Percentiles rank a stretch among this genome's conserved stretches.
Evolutionary conservation across 2,113 vertebrate genomes (phyloP).

Genomic region (Athene cunicularia): DNA sequence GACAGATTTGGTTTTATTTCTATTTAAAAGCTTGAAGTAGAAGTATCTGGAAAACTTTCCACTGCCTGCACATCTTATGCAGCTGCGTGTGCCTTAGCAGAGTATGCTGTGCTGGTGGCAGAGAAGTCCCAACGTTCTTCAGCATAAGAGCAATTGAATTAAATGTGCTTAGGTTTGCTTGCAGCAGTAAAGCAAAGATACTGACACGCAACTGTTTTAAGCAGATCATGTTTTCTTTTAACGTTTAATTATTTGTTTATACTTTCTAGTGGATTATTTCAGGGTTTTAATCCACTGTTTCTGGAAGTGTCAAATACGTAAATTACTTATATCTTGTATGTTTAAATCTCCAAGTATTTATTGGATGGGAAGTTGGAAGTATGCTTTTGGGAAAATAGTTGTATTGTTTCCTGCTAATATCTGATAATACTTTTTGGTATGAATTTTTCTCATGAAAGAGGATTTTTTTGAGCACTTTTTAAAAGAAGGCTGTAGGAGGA

Average conservation of each 20-base stretch:
- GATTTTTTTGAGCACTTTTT: neutral
- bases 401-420: neutral
- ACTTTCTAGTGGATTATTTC: neutral
- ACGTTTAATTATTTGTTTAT: neutral
- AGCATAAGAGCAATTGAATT: neutral
- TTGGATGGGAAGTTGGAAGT: neutral
- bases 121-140: neutral
- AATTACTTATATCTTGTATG: neutral
- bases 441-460: neutral
- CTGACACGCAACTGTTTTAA: neutral
- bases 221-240: neutral
- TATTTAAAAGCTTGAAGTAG: neutral
- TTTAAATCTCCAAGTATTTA: neutral
- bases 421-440: neutral
- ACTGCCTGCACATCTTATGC: neutral
- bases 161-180: neutral
- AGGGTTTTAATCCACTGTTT: neutral
- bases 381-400: neutral
- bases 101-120: rapidly evolving
- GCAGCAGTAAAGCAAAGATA: neutral
- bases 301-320: neutral
- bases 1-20: neutral
- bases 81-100: neutral
- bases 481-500: neutral
- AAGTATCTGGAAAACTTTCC: neutral